These are phyloP conservation scores for Lerista edwardsae DNA, from an alignment of 2,797 vertebrate genomes.

Conservation along the genomic window DNA sequence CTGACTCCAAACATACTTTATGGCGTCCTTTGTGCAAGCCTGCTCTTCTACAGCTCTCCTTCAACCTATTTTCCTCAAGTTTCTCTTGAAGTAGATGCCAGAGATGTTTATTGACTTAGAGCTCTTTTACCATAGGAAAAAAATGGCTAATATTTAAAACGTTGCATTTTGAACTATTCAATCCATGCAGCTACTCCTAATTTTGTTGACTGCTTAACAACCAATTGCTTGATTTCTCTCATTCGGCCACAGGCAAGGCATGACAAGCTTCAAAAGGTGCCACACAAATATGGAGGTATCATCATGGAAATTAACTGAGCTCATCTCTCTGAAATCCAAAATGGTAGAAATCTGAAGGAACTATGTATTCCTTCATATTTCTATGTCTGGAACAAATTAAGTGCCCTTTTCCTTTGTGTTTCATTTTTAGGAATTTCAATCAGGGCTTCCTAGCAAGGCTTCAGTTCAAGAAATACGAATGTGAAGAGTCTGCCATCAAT, in stretches of 20 bases:
- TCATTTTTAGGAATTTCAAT: slow-evolving; percentile 44
- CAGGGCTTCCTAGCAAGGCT: slow-evolving; percentile 52
- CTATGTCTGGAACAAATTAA: slow-evolving; percentile 27
- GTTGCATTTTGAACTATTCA: slow-evolving; percentile 7
- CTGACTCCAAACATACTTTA: too few species aligned
- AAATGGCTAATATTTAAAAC: slow-evolving; percentile 23
- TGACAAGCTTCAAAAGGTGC: slow-evolving; percentile 4
- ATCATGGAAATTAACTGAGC: slow-evolving; percentile 48
- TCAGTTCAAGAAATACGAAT: slow-evolving; percentile 53
- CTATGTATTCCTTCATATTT: too few species aligned
- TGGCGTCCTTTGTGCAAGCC: too few species aligned
- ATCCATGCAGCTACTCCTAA: background rate
- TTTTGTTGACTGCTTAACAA: slow-evolving; percentile 42
- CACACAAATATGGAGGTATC: slow-evolving; percentile 14
- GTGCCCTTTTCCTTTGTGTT: background rate
- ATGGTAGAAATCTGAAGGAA: slow-evolving; percentile 10
- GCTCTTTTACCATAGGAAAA: background rate
- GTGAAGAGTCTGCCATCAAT: slow-evolving; percentile 44
- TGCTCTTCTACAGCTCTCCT: background rate
- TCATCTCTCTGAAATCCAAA: slow-evolving; percentile 19
- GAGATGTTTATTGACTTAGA: background rate
- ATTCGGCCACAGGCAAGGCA: background rate
- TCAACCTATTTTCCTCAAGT: background rate
- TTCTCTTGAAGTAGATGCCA: background rate
- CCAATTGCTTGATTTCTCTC: slow-evolving; percentile 1